Conservation (phyloP, 2,888 invertebrate genomes). For the Poecilobothrus nobilitatus region DNA sequence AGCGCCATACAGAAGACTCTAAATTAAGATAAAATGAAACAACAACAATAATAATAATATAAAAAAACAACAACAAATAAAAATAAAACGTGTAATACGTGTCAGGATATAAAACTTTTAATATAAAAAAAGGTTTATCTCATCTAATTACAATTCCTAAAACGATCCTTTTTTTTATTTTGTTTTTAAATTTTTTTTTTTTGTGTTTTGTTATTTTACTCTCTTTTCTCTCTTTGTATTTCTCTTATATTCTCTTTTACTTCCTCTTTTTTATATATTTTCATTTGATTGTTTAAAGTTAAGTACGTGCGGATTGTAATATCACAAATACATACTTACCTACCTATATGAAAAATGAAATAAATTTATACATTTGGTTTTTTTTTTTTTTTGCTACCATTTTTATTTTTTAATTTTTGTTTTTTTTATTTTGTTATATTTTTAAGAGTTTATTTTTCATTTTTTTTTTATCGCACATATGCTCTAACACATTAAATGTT, state of each 20-base stretch:
- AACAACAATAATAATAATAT: background rate
- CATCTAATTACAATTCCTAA: background rate
- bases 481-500: too few species aligned
- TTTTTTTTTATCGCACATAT: too few species aligned
- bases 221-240: background rate
- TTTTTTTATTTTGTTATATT: background rate
- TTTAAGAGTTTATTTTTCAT: background rate
- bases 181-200: too few species aligned
- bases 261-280: background rate
- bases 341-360: background rate
- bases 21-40: background rate
- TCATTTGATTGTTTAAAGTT: background rate
- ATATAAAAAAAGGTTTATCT: background rate
- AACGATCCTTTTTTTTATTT: background rate
- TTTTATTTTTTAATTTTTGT: background rate
- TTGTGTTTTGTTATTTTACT: too few species aligned
- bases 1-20: background rate
- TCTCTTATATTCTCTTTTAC: background rate
- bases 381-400: background rate
- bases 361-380: too few species aligned
- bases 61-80: background rate
- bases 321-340: background rate
- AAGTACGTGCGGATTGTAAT: background rate
- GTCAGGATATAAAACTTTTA: background rate
- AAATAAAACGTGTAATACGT: background rate